Conservation (phyloP, 1,140 invertebrate species). For the Aphis gossypii region DNA sequence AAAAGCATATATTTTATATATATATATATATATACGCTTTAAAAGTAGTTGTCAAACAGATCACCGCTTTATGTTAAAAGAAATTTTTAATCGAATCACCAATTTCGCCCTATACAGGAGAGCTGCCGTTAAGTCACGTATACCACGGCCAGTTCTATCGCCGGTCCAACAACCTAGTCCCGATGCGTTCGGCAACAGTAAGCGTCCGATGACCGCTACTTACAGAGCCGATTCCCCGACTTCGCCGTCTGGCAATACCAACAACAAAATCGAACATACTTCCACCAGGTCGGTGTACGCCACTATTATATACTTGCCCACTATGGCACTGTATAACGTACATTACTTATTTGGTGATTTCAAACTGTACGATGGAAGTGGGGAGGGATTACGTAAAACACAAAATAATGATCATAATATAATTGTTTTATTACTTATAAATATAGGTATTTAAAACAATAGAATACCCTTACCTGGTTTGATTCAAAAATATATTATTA, state of each 20-base stretch:
- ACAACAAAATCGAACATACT: slow-evolving; percentile 53
- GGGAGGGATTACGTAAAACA: too few species aligned
- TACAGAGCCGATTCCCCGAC: slow-evolving; percentile 64
- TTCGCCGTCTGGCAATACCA: slow-evolving; percentile 61
- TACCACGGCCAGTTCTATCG: slow-evolving; percentile 74
- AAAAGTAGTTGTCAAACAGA: not conserved
- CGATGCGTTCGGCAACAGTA: slow-evolving; percentile 53
- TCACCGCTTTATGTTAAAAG: too few species aligned
- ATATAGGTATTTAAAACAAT: too few species aligned
- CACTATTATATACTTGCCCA: not conserved
- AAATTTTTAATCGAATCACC: not conserved
- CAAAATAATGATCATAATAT: too few species aligned
- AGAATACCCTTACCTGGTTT: too few species aligned
- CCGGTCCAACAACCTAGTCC: slow-evolving; percentile 64
- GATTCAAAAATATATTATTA: too few species aligned
- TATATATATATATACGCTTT: too few species aligned
- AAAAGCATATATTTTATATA: too few species aligned
- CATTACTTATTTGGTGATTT: not conserved
- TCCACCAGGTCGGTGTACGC: slow-evolving; percentile 62
- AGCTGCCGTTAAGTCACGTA: slow-evolving; percentile 68
- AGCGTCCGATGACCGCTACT: slow-evolving; percentile 62
- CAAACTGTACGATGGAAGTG: not conserved
- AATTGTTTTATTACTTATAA: too few species aligned
- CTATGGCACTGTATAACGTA: not conserved
- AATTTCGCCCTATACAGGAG: not conserved